These are phyloP conservation scores for Epinotia nisella DNA, from an alignment of 2,888 invertebrate genomes.

Conservation along the genomic window DNA sequence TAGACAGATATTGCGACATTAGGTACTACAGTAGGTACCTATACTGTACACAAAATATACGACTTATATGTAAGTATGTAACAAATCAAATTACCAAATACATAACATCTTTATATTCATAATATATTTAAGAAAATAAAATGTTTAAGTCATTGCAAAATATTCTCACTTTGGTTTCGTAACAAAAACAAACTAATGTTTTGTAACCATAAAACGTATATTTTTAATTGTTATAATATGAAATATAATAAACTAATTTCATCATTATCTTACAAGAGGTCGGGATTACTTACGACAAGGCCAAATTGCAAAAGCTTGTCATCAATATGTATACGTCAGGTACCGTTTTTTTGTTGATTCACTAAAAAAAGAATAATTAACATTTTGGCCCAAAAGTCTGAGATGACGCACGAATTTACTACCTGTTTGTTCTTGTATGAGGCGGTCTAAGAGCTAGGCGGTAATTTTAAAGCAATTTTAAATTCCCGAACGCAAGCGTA, in stretches of 20 bases:
- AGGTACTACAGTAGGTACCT: too few relatives aligned
- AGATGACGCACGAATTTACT: constrained; percentile 48
- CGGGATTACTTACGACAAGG: constrained; percentile 48
- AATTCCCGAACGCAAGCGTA: neutral
- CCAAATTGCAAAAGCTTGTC: constrained; percentile 69
- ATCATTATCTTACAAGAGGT: constrained; percentile 42
- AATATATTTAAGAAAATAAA: neutral
- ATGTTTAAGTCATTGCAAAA: neutral
- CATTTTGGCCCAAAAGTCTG: constrained; percentile 51
- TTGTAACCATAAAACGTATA: constrained; percentile 6
- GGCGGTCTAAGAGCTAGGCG: constrained; percentile 23
- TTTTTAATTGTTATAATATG: constrained; percentile 28
- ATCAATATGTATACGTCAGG: constrained; percentile 62
- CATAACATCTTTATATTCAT: neutral
- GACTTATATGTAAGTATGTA: too few relatives aligned
- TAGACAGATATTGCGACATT: too few relatives aligned
- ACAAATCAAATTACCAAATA: neutral
- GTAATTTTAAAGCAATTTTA: neutral
- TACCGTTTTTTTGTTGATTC: constrained; percentile 53
- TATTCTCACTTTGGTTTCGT: neutral
- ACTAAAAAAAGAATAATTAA: constrained; percentile 46
- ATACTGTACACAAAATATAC: too few relatives aligned
- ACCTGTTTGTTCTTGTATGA: constrained; percentile 36
- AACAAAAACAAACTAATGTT: neutral
- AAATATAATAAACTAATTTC: constrained; percentile 42